These are phyloP conservation scores for Microplitis deprimator DNA, from an alignment of 2,888 invertebrate species.

Conservation along the genomic window DNA sequence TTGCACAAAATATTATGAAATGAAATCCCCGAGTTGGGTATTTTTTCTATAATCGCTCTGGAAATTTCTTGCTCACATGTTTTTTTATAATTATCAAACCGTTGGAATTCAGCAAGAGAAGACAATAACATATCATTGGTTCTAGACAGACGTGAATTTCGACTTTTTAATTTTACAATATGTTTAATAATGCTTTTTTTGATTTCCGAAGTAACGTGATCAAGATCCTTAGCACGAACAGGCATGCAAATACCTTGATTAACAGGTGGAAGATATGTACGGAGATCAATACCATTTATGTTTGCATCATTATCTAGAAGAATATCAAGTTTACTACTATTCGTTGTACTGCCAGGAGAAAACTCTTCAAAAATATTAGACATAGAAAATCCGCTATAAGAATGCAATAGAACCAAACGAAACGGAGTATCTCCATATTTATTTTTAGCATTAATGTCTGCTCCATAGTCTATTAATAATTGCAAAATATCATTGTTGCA, in stretches of 20 bases:
- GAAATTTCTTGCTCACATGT: neutral
- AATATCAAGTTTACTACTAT: neutral
- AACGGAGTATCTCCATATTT: neutral
- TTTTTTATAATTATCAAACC: neutral
- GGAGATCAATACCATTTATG: neutral
- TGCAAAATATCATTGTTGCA: neutral
- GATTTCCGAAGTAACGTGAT: neutral
- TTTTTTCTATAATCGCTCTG: neutral
- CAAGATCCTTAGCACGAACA: neutral
- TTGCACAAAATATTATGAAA: neutral
- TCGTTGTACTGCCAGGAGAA: neutral
- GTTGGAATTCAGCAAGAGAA: neutral
- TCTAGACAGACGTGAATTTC: neutral
- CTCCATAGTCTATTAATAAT: neutral
- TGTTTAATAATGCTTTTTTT: neutral
- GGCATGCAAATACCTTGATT: neutral
- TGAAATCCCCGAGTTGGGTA: neutral
- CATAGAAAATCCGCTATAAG: neutral
- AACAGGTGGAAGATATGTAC: neutral
- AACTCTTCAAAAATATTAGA: fast-evolving
- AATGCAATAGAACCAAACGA: neutral
- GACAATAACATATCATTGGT: neutral
- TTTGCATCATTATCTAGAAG: neutral
- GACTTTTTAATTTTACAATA: neutral
- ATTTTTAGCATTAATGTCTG: neutral